Conservation (phyloP, 2,113 vertebrate genomes). For the Eulemur rufifrons region DNA sequence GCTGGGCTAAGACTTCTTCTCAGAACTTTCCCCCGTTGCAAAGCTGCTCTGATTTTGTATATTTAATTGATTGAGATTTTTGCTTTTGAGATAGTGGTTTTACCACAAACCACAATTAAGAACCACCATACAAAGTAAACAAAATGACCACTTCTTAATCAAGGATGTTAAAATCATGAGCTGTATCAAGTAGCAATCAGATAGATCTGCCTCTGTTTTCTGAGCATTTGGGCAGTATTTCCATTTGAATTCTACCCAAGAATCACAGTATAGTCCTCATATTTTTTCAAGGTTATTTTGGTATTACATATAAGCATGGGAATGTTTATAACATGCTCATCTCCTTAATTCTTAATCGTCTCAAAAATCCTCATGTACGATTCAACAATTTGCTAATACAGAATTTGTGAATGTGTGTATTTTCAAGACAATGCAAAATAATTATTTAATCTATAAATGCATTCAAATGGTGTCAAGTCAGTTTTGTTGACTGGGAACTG, state of each 20-base stretch:
- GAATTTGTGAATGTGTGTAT: neutral
- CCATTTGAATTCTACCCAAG: neutral
- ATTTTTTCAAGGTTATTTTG: constrained; percentile 20
- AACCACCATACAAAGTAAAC: neutral
- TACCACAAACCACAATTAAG: neutral
- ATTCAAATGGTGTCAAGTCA: neutral
- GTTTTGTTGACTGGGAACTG: neutral
- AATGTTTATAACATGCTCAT: neutral
- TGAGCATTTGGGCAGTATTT: neutral
- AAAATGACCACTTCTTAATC: neutral
- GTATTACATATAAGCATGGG: neutral
- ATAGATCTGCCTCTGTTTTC: neutral
- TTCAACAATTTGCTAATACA: neutral
- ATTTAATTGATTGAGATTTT: neutral
- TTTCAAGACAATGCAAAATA: neutral
- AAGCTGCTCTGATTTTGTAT: neutral
- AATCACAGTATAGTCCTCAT: neutral
- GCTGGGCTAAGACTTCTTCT: neutral
- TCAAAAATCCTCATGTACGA: neutral
- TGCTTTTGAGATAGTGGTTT: neutral
- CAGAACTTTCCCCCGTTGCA: fast-evolving
- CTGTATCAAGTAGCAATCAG: neutral
- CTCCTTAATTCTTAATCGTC: neutral
- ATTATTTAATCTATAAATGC: neutral
- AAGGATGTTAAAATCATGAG: neutral